Conservation (phyloP, 1,140 invertebrate species). For the Temnothorax curvispinosus region DNA sequence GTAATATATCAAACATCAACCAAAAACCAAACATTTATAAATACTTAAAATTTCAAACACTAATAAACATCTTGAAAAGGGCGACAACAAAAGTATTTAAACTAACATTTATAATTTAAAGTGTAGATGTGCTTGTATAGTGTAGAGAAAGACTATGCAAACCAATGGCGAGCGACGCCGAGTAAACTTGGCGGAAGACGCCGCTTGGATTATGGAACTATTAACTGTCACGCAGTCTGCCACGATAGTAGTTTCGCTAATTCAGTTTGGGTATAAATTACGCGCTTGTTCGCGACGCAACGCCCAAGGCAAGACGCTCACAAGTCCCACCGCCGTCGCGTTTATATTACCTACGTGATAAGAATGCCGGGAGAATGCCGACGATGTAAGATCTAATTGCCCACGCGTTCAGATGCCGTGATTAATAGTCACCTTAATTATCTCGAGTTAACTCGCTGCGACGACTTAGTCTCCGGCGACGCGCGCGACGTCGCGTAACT, state of each 20-base stretch:
- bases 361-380: conserved; percentile 48
- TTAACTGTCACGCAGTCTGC: conserved; percentile 50
- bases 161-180: background rate
- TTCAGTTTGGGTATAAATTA: conserved; percentile 58
- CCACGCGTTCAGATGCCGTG: conserved; percentile 55
- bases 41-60: no score
- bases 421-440: conserved; percentile 70
- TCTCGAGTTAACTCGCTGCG: conserved; percentile 57
- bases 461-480: conserved; percentile 39
- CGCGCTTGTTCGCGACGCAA: conserved; percentile 53
- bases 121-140: no score
- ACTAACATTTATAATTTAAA: no score
- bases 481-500: conserved; percentile 36
- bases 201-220: conserved; percentile 48
- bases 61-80: no score
- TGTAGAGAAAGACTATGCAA: background rate
- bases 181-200: conserved; percentile 34
- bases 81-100: no score
- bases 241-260: conserved; percentile 51
- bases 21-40: no score
- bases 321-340: background rate
- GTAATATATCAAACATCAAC: no score
- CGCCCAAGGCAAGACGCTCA: background rate
- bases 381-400: conserved; percentile 58
- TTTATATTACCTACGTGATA: conserved; percentile 54